A percentile compares a stretch with the other conserved stretches of the same genome.
These are phyloP conservation scores for Characodon lateralis DNA, from an alignment of 2,797 vertebrate species.

Conservation along the genomic window DNA sequence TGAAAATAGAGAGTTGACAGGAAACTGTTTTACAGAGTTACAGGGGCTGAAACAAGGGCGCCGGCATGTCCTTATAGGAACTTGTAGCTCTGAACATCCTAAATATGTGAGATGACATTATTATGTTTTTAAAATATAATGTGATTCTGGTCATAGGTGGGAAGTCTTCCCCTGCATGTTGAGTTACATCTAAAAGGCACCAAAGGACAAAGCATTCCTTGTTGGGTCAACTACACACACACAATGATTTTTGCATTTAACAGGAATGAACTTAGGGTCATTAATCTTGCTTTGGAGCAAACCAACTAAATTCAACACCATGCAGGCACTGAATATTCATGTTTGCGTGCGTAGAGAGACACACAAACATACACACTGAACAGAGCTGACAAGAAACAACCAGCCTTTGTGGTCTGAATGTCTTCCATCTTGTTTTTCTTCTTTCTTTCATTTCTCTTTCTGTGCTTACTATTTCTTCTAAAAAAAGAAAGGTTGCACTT, in stretches of 20 bases:
- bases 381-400: constrained; percentile 10
- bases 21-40: constrained; percentile 1
- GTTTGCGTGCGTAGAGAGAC: neutral
- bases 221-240: constrained; percentile 43
- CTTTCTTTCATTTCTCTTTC: neutral
- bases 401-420: constrained; percentile 1
- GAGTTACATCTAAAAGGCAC: constrained; percentile 33
- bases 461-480: neutral
- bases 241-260: constrained; percentile 36
- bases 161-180: constrained; percentile 23
- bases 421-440: constrained; percentile 21
- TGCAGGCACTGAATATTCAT: constrained; percentile 11
- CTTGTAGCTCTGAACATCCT: neutral
- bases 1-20: constrained; percentile 40
- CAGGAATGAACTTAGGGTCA: constrained; percentile 70
- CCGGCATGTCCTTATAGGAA: neutral
- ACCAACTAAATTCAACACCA: constrained; percentile 35
- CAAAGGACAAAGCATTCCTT: constrained; percentile 47
- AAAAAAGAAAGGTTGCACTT: no score
- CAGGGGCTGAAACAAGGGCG: neutral
- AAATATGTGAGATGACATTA: neutral
- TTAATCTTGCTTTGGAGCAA: constrained; percentile 69
- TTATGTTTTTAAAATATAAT: neutral
- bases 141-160: neutral
- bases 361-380: neutral